Evolutionary conservation across 2,797 vertebrate species (phyloP).

Genomic region (Psittacula derbiana): DNA sequence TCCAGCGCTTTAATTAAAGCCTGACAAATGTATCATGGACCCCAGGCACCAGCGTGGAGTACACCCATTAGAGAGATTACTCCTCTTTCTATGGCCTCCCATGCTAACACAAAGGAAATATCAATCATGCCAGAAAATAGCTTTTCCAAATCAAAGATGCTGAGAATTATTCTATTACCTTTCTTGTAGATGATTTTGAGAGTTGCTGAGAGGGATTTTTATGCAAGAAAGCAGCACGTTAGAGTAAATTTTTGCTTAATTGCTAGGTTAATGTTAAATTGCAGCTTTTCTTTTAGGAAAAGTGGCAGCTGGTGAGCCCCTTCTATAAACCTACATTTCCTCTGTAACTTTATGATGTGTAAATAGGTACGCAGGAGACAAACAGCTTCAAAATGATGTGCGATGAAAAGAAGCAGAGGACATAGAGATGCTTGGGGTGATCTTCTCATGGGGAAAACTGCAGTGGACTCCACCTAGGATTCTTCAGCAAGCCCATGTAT

Average conservation of each 20-base stretch:
- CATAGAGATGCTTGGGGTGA: not conserved
- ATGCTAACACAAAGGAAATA: conserved; percentile 60
- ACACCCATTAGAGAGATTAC: conserved; percentile 60
- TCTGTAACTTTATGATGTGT: not conserved
- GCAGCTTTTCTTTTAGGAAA: conserved; percentile 39
- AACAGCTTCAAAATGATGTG: not conserved
- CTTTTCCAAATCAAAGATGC: conserved; percentile 52
- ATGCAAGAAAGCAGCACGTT: conserved; percentile 33
- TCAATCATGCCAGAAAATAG: conserved; percentile 50
- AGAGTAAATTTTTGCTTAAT: conserved; percentile 51
- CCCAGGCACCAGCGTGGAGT: conserved; percentile 26
- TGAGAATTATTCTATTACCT: conserved; percentile 61
- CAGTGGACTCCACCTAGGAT: not conserved
- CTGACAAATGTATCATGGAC: conserved; percentile 56
- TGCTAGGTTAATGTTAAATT: conserved; percentile 57
- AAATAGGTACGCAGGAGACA: conserved; percentile 15
- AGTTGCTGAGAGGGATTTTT: conserved; percentile 37
- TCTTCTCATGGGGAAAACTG: not conserved
- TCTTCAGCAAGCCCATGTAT: not conserved
- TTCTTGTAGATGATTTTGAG: not conserved
- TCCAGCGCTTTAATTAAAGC: conserved; percentile 64
- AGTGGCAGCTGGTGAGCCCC: conserved; percentile 26
- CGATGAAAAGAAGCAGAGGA: not conserved
- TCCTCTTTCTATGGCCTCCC: conserved; percentile 34
- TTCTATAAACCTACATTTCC: not conserved